Base-by-base conservation (phyloP, 2,113 vertebrate genomes). In the Australoheros scitulus region DNA sequence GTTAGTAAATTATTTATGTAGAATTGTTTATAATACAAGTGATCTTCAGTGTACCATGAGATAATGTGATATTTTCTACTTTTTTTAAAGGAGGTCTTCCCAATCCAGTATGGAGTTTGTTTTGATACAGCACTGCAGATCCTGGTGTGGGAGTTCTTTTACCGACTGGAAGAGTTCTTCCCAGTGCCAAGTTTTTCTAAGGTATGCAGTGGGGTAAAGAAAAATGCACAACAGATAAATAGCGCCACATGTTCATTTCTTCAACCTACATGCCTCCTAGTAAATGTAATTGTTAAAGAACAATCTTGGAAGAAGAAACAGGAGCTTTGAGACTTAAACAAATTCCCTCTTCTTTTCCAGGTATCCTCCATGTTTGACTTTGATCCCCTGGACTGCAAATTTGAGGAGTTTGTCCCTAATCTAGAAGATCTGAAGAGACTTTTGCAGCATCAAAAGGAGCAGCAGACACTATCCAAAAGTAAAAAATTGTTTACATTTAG, bases 41-140 rank as follows among this genome's bases (percentile, higher is more conserved):
- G 11, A 41, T 41, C 4, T 24, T 38, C 20, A 32, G 1, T 18
- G 9, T 56, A 2, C 52, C 17, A 10, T 64, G 26, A 14, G n/a
- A 18, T 15, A 13, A 32, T 47, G 11, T 55, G n/a, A 6, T 52
- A 26, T 7, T 70, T 43, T 24, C 8, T 17, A 2, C 4, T 24
- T 68, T 70, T 24, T 24, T 47, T 13, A n/a, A 47, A 78, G 76
- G 63, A 83, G 36, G 56, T 77, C n/a, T 78, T 61, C 55, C 24
- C 29, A 11, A n/a, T 29, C 1, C n/a, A 29, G 15, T 72, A 78
- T 32, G 56, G 76, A 41, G 29, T 43, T 13, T 3, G 4, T 55
- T 82, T 83, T 78, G 63, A 83, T 41, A 78, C 63, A 52, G 29
- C 63, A 5, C 15, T 78, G 63, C 81, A 83, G 75, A 70, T 78